Evolutionary conservation across 1,140 invertebrate genomes (phyloP), one percentile per base, ranked within the genome.

Genomic region (Cyrtorhinus lividipennis): DNA sequence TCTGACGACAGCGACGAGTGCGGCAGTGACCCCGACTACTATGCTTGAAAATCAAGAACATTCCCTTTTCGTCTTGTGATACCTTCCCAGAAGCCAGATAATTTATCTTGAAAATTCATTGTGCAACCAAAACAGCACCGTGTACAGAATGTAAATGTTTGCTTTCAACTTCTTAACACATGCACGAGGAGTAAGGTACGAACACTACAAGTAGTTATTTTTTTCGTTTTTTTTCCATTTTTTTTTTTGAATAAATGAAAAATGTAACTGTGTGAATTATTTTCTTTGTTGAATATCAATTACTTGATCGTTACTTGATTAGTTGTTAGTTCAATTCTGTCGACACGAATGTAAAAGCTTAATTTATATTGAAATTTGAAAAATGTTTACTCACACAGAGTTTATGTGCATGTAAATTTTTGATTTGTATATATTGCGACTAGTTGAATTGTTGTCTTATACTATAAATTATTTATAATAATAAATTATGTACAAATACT

Each of bases 21-120:
- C 66, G 82, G 75, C 68, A 85, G 83, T 75, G 84, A 87, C 73
- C 83, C 84, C 59, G 83, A 86, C 72, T 86, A 80, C 73, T 75
- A 78, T 67, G 77, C 74, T 65, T 79, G 73, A 71, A 66, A 44
- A 63, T 44, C 10, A 53, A 53, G 48, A 53, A 53, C 48, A 53
- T 53, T 53, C 48, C 48, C n/a, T n/a, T n/a, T 53, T 15, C 48
- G 30, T 38, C 18, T 20, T 53, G 48, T 53, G 48, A 53, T 53
- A 53, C 20, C 10, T n/a, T n/a, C n/a, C n/a, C n/a, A n/a, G n/a
- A n/a, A n/a, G n/a, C n/a, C n/a, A n/a, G n/a, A n/a, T n/a, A n/a
- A n/a, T n/a, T n/a, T n/a, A n/a, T n/a, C n/a, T n/a, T n/a, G n/a
- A n/a, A n/a, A n/a, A n/a, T n/a, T n/a, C n/a, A n/a, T n/a, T n/a